Evolutionary conservation across 2,888 invertebrate genomes (phyloP).

Genomic region (Watsonalla binaria): DNA sequence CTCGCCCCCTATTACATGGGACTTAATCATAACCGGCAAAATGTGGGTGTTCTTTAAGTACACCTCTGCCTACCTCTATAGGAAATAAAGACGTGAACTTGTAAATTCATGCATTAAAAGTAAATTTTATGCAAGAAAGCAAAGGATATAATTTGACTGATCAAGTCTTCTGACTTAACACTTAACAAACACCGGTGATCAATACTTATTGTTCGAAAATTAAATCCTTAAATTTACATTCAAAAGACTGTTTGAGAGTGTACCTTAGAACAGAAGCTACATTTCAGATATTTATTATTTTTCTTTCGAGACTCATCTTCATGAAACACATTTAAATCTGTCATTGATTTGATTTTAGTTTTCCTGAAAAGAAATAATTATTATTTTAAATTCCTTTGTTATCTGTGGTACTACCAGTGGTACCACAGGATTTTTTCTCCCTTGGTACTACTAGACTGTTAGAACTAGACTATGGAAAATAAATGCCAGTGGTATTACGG

Average conservation of each 20-base stretch:
- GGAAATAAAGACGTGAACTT: background rate
- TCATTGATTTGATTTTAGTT: background rate
- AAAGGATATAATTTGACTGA: no score
- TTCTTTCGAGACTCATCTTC: background rate
- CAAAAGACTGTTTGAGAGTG: background rate
- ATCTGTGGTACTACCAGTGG: no score
- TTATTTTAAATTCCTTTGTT: background rate
- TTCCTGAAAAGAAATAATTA: background rate
- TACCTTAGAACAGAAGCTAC: slow-evolving; percentile 15
- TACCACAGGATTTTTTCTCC: no score
- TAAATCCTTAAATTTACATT: slow-evolving; percentile 1
- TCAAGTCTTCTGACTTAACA: no score
- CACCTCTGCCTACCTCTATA: no score
- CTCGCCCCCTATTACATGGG: no score
- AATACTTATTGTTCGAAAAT: no score
- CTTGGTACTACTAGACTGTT: no score
- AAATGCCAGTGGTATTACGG: no score
- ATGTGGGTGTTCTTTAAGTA: no score
- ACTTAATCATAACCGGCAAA: no score
- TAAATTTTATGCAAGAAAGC: background rate
- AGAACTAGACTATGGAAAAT: no score
- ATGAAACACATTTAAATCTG: slow-evolving; percentile 8
- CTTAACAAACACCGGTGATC: slow-evolving; percentile 3
- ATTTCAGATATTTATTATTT: background rate
- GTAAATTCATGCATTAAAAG: background rate